These are phyloP conservation scores for Melanotaenia duboulayi DNA, from an alignment of 2,113 vertebrate species.

Conservation along the genomic window DNA sequence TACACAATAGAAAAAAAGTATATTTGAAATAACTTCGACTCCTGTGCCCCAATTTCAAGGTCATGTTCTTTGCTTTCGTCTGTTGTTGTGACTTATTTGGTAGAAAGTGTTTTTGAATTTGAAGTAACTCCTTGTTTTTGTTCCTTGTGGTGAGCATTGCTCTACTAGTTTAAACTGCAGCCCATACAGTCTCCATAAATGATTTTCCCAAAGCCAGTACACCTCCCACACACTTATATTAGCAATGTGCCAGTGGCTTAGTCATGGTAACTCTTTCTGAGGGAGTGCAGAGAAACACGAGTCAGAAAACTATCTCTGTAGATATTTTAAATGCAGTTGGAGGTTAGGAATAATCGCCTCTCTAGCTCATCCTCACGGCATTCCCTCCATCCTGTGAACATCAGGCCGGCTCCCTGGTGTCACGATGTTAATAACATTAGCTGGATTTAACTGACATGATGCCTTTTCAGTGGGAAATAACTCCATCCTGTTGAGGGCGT, in stretches of 20 bases:
- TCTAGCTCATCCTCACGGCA: neutral
- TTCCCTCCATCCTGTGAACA: slow-evolving; percentile 27
- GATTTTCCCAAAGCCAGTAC: slow-evolving; percentile 56
- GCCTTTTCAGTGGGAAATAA: slow-evolving; percentile 46
- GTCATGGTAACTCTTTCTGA: slow-evolving; percentile 39
- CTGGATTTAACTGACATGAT: slow-evolving; percentile 53
- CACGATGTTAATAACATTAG: slow-evolving; percentile 50
- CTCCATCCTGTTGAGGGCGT: slow-evolving; percentile 35
- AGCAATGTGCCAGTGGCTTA: slow-evolving; percentile 47
- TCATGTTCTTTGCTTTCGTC: slow-evolving; percentile 25
- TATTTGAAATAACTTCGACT: slow-evolving; percentile 32
- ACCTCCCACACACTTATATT: slow-evolving; percentile 52
- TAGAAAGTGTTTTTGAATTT: slow-evolving; percentile 60
- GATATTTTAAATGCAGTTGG: slow-evolving; percentile 49
- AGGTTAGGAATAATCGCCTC: slow-evolving; percentile 30
- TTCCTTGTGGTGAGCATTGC: slow-evolving; percentile 7
- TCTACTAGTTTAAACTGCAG: slow-evolving; percentile 20
- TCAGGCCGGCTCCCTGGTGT: slow-evolving; percentile 30
- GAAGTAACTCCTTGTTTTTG: slow-evolving; percentile 45
- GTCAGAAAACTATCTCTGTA: slow-evolving; percentile 25
- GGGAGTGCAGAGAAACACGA: slow-evolving; percentile 31
- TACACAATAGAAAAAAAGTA: slow-evolving; percentile 24
- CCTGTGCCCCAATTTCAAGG: slow-evolving; percentile 60
- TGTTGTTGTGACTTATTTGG: slow-evolving; percentile 50
- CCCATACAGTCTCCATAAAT: slow-evolving; percentile 24